Evolutionary conservation across 2,113 vertebrate species (phyloP).

Genomic region (Aramus guarauna): DNA sequence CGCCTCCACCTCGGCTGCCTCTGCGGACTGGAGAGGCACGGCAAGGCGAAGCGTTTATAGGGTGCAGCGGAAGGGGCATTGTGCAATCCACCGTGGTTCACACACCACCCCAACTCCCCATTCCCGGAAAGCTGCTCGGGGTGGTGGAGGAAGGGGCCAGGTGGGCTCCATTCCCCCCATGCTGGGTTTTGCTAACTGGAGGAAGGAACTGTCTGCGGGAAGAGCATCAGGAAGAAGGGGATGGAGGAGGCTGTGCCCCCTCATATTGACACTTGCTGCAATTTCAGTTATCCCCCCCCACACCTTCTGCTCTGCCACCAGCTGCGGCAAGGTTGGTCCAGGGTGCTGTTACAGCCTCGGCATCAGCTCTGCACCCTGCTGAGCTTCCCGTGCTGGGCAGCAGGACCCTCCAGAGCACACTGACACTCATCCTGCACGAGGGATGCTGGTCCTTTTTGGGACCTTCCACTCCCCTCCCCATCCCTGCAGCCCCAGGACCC

Average conservation of each 20-base stretch:
- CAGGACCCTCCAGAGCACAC: not conserved
- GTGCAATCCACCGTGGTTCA: not conserved
- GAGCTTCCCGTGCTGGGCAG: not conserved
- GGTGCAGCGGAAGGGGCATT: not conserved
- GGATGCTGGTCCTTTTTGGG: not conserved
- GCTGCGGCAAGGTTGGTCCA: not conserved
- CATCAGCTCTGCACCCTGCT: not conserved
- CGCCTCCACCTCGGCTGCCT: fast-evolving
- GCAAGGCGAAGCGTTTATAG: not conserved
- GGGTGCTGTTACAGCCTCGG: not conserved
- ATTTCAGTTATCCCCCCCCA: not conserved
- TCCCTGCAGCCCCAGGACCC: not conserved
- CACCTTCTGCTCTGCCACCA: not conserved
- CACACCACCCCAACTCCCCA: fast-evolving
- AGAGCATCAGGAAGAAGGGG: not conserved
- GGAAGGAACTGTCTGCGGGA: not conserved
- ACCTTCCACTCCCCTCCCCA: not conserved
- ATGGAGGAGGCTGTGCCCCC: not conserved
- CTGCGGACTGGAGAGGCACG: not conserved
- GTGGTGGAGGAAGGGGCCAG: not conserved
- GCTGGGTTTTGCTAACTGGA: not conserved
- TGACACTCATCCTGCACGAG: fast-evolving
- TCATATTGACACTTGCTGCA: not conserved
- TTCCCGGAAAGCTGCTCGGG: not conserved
- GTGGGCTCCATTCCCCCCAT: fast-evolving